A percentile compares a stretch with the other conserved stretches of the same genome.
Evolutionary conservation across 2,113 vertebrate genomes (phyloP).

Genomic region (Onychorhynchus coronatus): DNA sequence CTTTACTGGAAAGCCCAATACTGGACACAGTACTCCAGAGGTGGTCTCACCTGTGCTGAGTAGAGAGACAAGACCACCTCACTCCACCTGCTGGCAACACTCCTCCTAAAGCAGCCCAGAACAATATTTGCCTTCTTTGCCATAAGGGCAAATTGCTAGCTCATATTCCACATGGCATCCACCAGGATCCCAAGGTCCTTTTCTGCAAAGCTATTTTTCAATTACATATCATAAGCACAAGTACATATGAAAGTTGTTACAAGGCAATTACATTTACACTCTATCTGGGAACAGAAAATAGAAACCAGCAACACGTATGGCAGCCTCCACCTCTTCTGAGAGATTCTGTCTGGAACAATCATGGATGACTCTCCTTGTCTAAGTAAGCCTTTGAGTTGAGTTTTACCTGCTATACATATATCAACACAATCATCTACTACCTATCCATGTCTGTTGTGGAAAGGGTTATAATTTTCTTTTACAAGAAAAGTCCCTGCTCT

Average conservation of each 20-base stretch:
- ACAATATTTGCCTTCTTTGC: not conserved
- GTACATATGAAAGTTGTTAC: not conserved
- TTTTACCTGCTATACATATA: not conserved
- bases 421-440: not conserved
- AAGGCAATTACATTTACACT: not conserved
- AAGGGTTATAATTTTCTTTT: not conserved
- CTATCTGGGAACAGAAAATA: not conserved
- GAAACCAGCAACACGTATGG: not conserved
- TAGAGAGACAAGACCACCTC: not conserved
- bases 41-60: not conserved
- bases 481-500: not conserved
- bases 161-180: accelerated
- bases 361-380: not conserved
- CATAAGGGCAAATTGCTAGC: not conserved
- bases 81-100: accelerated
- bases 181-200: not conserved
- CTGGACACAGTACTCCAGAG: not conserved
- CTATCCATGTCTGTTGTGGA: not conserved
- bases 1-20: not conserved
- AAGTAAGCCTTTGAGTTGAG: not conserved
- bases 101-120: not conserved
- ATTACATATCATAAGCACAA: not conserved
- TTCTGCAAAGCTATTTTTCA: not conserved
- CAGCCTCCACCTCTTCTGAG: not conserved
- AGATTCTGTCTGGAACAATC: not conserved